Percentiles rank a stretch among this genome's conserved stretches.
phyloP scores from a whole-genome alignment of 2,797 vertebrate genomes.

The Syngnathus rostellatus region DNA sequence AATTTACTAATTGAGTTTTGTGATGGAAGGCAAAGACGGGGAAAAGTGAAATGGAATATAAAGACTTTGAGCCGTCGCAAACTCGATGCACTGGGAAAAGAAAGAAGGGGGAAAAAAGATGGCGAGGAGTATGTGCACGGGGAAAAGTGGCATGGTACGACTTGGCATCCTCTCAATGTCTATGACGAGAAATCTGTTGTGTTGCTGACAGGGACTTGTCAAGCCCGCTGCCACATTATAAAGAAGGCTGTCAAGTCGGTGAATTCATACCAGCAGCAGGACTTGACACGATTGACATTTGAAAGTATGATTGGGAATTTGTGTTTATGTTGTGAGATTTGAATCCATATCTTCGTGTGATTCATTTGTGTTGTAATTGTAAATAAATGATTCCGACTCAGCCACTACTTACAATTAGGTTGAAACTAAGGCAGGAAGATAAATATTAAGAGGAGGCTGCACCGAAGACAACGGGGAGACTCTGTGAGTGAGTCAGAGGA shows the following conservation, averaged over 20 bases:
- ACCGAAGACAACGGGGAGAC: constrained; percentile 1
- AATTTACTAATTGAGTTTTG: constrained; percentile 78
- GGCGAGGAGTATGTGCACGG: neutral
- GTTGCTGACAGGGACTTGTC: constrained; percentile 77
- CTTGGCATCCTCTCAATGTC: constrained; percentile 34
- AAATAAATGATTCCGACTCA: neutral
- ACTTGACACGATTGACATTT: constrained; percentile 14
- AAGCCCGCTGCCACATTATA: constrained; percentile 90
- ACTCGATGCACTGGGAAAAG: neutral
- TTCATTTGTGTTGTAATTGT: neutral
- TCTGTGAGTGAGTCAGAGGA: neutral
- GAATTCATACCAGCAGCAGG: constrained; percentile 85
- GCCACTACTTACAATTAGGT: neutral
- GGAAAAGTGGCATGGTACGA: neutral
- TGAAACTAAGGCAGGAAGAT: neutral
- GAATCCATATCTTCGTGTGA: neutral
- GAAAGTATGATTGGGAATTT: neutral
- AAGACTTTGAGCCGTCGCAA: neutral
- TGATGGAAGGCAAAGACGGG: constrained; percentile 50
- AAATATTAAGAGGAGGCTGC: constrained; percentile 1
- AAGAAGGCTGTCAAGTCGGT: constrained; percentile 88
- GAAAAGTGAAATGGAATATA: constrained; percentile 9
- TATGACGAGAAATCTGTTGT: constrained; percentile 22
- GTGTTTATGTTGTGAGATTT: neutral
- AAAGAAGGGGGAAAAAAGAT: constrained; percentile 9